Evolutionary conservation across 2,113 vertebrate genomes (phyloP).

Genomic region (Thymallus thymallus): DNA sequence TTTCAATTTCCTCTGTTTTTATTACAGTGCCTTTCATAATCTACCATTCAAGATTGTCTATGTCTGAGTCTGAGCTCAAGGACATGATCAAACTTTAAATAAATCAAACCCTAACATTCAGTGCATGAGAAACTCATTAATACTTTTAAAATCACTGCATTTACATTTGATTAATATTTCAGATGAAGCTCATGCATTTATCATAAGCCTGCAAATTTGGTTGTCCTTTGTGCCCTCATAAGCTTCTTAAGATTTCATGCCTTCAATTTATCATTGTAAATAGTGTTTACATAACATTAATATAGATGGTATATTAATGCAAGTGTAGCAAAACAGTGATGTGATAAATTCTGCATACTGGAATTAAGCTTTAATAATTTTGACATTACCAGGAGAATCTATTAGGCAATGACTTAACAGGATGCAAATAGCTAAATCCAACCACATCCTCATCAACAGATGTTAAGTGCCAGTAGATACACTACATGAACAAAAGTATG

Average conservation of each 20-base stretch:
- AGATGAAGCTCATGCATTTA: slow-evolving; percentile 62
- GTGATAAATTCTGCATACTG: slow-evolving; percentile 28
- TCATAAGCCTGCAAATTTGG: slow-evolving; percentile 61
- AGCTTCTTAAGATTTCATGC: slow-evolving; percentile 51
- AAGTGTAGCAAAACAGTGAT: slow-evolving; percentile 19
- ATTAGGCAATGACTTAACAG: not conserved
- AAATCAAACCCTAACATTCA: not conserved
- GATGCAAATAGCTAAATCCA: not conserved
- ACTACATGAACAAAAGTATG: no score
- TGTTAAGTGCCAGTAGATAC: not conserved
- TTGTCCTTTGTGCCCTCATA: slow-evolving; percentile 48
- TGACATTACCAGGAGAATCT: slow-evolving; percentile 16
- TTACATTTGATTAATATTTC: slow-evolving; percentile 67
- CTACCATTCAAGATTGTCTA: no score
- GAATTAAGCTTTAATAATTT: slow-evolving; percentile 37
- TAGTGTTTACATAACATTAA: slow-evolving; percentile 53
- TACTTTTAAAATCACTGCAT: slow-evolving; percentile 58
- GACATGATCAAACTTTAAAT: not conserved
- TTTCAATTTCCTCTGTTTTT: no score
- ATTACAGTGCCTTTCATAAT: no score
- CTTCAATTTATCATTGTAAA: slow-evolving; percentile 52
- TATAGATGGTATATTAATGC: slow-evolving; percentile 44
- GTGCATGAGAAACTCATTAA: slow-evolving; percentile 2
- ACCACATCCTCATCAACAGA: not conserved
- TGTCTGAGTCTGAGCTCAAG: no score